phyloP scores from a whole-genome alignment of 2,113 vertebrate species.

The human (Homo sapiens) region DNA sequence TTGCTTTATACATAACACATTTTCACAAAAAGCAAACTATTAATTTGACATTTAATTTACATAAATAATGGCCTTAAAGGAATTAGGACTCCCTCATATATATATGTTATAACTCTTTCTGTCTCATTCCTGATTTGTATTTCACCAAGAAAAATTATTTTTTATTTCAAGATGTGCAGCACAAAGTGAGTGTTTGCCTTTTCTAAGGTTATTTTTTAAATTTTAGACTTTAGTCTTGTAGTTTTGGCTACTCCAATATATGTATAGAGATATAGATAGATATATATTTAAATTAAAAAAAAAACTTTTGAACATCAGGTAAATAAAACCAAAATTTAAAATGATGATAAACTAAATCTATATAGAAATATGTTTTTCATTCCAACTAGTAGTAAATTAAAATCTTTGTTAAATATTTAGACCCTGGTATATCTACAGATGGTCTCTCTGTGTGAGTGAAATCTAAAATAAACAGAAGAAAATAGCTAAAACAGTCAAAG shows the following conservation, averaged over 20 bases:
- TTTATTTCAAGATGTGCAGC: background rate
- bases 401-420: constrained; percentile 75
- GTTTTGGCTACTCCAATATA: background rate
- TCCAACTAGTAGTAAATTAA: constrained; percentile 75
- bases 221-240: background rate
- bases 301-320: background rate
- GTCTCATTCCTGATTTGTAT: background rate
- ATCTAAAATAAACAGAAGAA: constrained; percentile 77
- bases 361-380: constrained; percentile 74
- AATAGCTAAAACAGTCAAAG: constrained; percentile 70
- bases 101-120: background rate
- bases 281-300: background rate
- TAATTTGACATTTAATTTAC: background rate
- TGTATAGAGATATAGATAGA: background rate
- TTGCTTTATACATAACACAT: background rate
- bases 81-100: background rate
- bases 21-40: background rate
- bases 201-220: background rate
- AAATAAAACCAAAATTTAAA: constrained; percentile 20
- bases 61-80: background rate
- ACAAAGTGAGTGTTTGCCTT: background rate
- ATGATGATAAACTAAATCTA: constrained; percentile 54
- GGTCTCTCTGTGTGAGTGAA: constrained; percentile 81
- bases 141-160: background rate
- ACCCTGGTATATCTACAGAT: constrained; percentile 79